Percentiles rank a stretch among this genome's conserved stretches.
Conservation (phyloP, 2,888 invertebrate species). For the Dexiosoma caninum region DNA sequence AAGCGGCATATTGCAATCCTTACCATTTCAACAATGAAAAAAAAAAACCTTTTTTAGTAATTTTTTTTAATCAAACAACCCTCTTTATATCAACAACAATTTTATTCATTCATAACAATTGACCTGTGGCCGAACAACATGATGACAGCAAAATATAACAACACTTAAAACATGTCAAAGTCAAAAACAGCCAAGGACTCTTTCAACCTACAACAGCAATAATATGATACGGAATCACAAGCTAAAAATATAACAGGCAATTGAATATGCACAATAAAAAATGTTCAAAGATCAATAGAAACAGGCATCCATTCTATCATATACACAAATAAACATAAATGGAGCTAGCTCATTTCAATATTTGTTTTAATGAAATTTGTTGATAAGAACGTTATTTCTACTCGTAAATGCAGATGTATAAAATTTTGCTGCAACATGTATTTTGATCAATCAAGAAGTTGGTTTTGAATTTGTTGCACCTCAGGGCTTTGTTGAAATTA, state of each 20-base stretch:
- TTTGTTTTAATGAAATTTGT: too few relatives aligned
- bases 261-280: not conserved
- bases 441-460: too few relatives aligned
- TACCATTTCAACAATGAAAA: not conserved
- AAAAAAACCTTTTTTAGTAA: not conserved
- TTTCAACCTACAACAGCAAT: constrained; percentile 15
- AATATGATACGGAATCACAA: not conserved
- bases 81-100: constrained; percentile 23
- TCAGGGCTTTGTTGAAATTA: too few relatives aligned
- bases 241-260: not conserved
- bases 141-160: constrained; percentile 38
- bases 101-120: constrained; percentile 46
- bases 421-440: too few relatives aligned
- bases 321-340: not conserved
- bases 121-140: constrained; percentile 38
- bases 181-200: constrained; percentile 57
- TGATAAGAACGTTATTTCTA: too few relatives aligned
- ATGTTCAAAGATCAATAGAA: constrained; percentile 1
- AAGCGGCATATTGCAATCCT: too few relatives aligned
- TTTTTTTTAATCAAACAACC: constrained; percentile 18
- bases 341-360: not conserved
- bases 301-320: not conserved
- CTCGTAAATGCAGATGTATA: too few relatives aligned
- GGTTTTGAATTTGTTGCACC: too few relatives aligned
- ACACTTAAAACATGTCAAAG: constrained; percentile 53